Evolutionary conservation across 2,797 vertebrate genomes (phyloP).

Genomic region (Alcedo quadribrachys): DNA sequence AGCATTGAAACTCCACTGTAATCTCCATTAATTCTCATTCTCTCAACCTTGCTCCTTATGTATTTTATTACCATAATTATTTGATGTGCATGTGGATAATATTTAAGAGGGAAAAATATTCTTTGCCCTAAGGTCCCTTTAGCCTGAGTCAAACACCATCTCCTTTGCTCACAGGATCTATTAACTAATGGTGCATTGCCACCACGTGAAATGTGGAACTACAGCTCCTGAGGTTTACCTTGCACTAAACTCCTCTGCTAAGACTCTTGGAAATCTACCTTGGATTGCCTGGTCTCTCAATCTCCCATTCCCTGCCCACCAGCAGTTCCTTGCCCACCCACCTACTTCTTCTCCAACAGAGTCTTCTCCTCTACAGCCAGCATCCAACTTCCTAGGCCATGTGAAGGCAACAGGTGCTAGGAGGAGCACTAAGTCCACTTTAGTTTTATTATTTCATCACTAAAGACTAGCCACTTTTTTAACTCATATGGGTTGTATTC

Average conservation of each 20-base stretch:
- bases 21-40: not conserved
- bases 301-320: not conserved
- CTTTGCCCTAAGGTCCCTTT: not conserved
- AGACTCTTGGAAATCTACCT: not conserved
- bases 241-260: not conserved
- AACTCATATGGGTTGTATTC: not conserved
- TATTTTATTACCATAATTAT: not conserved
- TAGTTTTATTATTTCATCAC: conserved; percentile 23
- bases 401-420: not conserved
- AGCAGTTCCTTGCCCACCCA: not conserved
- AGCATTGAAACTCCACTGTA: not conserved
- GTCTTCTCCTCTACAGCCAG: not conserved
- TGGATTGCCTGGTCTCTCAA: not conserved
- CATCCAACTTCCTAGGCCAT: not conserved
- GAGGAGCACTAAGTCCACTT: not conserved
- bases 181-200: accelerated
- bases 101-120: not conserved
- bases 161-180: not conserved
- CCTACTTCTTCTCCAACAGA: not conserved
- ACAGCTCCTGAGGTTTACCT: not conserved
- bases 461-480: conserved; percentile 31
- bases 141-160: not conserved
- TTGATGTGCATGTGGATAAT: not conserved
- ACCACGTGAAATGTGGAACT: not conserved
- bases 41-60: not conserved